Conservation (phyloP, 2,888 invertebrate species). For the Halocaridina rubra region DNA sequence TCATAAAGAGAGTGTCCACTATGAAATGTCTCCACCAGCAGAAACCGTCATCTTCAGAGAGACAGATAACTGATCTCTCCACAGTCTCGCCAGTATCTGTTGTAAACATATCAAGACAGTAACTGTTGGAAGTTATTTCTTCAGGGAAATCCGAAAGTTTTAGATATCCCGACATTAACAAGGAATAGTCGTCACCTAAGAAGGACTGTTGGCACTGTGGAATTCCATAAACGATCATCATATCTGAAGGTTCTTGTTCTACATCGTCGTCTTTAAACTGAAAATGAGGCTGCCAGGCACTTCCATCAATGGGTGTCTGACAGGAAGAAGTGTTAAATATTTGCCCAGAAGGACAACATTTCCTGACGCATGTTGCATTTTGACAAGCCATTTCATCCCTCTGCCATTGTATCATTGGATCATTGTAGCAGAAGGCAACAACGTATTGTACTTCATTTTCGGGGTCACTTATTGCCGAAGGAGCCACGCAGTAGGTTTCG, state of each 20-base stretch:
- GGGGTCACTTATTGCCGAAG: neutral
- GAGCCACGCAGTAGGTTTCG: neutral
- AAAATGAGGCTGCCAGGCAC: neutral
- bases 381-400: neutral
- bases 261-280: neutral
- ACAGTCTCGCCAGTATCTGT: neutral
- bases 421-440: neutral
- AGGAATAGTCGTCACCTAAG: neutral
- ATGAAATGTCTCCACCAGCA: conserved; percentile 18
- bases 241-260: neutral
- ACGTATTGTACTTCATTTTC: neutral
- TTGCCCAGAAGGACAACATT: conserved; percentile 16
- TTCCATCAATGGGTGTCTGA: neutral
- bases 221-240: conserved; percentile 11
- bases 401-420: neutral
- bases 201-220: neutral
- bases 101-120: neutral
- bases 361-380: neutral
- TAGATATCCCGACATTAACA: neutral
- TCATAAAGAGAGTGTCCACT: conserved; percentile 62
- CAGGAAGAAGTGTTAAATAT: neutral
- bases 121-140: neutral
- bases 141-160: neutral
- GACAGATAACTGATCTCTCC: neutral
- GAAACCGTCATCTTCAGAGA: neutral